A percentile compares a stretch with the other conserved stretches of the same genome.
Evolutionary conservation across 2,113 vertebrate genomes (phyloP).

Genomic region (Empidonax traillii): DNA sequence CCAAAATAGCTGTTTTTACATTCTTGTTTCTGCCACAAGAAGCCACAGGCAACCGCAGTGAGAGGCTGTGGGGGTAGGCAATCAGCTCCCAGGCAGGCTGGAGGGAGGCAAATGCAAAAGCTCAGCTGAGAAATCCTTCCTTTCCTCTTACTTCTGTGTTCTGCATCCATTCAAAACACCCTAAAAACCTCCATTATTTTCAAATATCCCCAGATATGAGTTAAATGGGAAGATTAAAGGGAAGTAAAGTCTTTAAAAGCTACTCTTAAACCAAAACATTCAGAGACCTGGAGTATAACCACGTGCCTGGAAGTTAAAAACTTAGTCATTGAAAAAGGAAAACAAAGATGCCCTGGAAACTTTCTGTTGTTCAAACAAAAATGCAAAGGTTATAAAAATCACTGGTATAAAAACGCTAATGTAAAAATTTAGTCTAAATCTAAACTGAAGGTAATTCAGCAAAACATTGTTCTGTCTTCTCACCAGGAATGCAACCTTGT

Average conservation of each 20-base stretch:
- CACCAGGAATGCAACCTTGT: neutral
- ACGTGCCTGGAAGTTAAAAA: neutral
- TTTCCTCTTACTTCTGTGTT: neutral
- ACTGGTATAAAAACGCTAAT: neutral
- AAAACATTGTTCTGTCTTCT: neutral
- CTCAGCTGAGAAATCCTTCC: neutral
- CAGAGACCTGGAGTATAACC: neutral
- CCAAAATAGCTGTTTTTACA: neutral
- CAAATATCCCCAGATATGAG: neutral
- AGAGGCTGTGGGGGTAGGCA: neutral
- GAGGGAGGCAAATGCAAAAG: neutral
- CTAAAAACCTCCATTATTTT: neutral
- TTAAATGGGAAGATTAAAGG: neutral
- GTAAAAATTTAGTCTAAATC: neutral
- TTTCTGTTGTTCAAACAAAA: neutral
- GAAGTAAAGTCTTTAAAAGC: neutral
- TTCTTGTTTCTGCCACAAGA: neutral
- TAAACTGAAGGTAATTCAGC: neutral
- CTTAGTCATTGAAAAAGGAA: neutral
- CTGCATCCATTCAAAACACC: neutral
- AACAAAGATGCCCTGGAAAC: neutral
- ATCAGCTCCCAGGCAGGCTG: neutral
- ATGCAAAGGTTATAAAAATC: neutral
- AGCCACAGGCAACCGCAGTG: neutral
- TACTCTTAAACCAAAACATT: neutral